Conservation (phyloP, 2,888 invertebrate genomes). For the Leptinotarsa tumamoca region DNA sequence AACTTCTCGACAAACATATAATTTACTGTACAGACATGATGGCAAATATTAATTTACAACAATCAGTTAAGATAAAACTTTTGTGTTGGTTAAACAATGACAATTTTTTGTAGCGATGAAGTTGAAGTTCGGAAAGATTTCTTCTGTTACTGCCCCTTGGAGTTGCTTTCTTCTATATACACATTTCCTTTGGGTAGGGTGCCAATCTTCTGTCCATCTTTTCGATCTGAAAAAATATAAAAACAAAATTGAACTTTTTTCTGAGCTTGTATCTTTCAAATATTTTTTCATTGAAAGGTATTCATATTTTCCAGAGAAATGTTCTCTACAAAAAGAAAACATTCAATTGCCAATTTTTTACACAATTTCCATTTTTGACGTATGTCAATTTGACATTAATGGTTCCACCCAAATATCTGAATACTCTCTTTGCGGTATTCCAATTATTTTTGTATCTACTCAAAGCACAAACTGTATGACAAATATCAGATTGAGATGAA, state of each 20-base stretch:
- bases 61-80: neutral
- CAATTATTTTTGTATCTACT: too few species aligned
- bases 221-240: constrained; percentile 64
- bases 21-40: constrained; percentile 1
- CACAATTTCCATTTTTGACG: too few species aligned
- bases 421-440: too few species aligned
- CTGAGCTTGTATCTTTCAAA: too few species aligned
- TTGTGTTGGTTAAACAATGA: neutral
- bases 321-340: too few species aligned
- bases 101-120: neutral
- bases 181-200: constrained; percentile 65
- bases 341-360: too few species aligned
- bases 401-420: too few species aligned
- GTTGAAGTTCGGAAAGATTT: neutral
- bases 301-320: too few species aligned
- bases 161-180: constrained; percentile 65
- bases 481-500: too few species aligned
- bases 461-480: too few species aligned
- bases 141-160: constrained; percentile 50
- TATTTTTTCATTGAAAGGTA: too few species aligned
- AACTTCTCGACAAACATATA: constrained; percentile 13
- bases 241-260: neutral
- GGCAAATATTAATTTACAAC: neutral
- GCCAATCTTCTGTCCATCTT: constrained; percentile 62
- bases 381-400: too few species aligned